Base-by-base conservation (phyloP, 2,113 vertebrate species). In the Climacteris rufus region DNA sequence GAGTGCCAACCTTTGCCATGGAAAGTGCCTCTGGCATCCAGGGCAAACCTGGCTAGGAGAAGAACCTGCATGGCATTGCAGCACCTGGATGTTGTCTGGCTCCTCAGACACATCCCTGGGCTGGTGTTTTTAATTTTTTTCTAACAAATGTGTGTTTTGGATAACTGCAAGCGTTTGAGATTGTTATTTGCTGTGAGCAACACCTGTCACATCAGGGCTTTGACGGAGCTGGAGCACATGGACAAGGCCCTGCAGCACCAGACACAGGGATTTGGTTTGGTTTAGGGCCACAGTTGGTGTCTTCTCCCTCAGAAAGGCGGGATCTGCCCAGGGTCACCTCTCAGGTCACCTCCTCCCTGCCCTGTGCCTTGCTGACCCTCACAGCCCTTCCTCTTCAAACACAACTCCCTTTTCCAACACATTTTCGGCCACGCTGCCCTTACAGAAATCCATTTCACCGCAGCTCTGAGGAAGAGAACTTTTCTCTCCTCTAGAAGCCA, bases 111-210 rank as follows among this genome's bases (percentile, higher is more conserved):
- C 2, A 6, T 27, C 33, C 20, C 30, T 21, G 47, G 11, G 4
- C 4, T 40, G 23, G 15, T 33, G 0, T 64, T 13, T 16, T 33
- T 1, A 10, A 15, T 24, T 30, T 22, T 37, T 49, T 53, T 24
- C 31, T 31, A n/a, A 69, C 4, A 63, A 37, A 61, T 0, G 0
- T 7, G 16, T 4, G 13, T 24, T 81, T n/a, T 27, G 50, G 54
- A 8, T 30, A 74, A 69, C 30, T 33, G 16, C 19, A 30, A 60
- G 6, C 9, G 53, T 81, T 30, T 39, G 57, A 49, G 16, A n/a
- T 9, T 39, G 21, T 52, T 35, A 10, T 65, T 60, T 78, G 44
- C 19, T n/a, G 19, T 28, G 40, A 78, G 24, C 6, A 28, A 33
- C 1, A 3, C 5, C 45, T 49, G 28, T 22, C 53, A 45, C 35